These are phyloP conservation scores for Phlogophora meticulosa DNA, from an alignment of 2,888 invertebrate genomes.

Conservation along the genomic window DNA sequence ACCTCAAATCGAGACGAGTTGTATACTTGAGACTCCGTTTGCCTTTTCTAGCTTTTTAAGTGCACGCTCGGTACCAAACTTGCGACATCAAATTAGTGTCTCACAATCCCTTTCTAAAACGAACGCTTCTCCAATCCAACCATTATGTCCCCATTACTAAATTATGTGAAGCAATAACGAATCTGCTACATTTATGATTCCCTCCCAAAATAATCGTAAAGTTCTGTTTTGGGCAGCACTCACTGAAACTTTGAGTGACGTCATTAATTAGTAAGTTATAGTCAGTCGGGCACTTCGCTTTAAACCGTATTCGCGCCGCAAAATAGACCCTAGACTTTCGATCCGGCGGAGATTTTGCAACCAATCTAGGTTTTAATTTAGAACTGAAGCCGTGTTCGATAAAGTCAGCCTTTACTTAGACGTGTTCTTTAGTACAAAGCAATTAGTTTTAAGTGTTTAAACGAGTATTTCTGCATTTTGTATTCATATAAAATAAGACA, in stretches of 20 bases:
- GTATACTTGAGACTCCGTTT: not conserved
- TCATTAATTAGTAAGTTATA: slow-evolving; percentile 59
- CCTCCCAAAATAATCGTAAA: slow-evolving; percentile 35
- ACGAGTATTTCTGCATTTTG: not conserved
- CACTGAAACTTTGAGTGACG: slow-evolving; percentile 51
- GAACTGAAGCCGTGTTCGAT: slow-evolving; percentile 21
- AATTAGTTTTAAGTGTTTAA: slow-evolving; percentile 23
- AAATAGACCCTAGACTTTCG: slow-evolving; percentile 55
- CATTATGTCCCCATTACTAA: slow-evolving; percentile 22
- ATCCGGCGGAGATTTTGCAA: slow-evolving; percentile 60
- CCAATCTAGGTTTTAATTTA: slow-evolving; percentile 34
- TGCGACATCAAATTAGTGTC: slow-evolving; percentile 23
- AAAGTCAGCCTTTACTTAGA: slow-evolving; percentile 14
- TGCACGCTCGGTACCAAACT: slow-evolving; percentile 3
- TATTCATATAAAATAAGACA: not conserved
- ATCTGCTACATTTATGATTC: slow-evolving; percentile 26
- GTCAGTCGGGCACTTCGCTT: slow-evolving; percentile 28
- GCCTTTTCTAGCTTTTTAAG: slow-evolving; percentile 7
- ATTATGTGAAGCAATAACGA: slow-evolving; percentile 35
- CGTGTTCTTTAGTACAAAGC: slow-evolving; percentile 11
- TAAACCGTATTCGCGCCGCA: slow-evolving; percentile 42
- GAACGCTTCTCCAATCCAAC: not conserved
- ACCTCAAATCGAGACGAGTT: not conserved
- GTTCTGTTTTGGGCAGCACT: slow-evolving; percentile 34
- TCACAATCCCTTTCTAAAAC: slow-evolving; percentile 41